Percentiles rank a stretch among this genome's conserved stretches.
These are phyloP conservation scores for Pipra filicauda DNA, from an alignment of 2,113 vertebrate genomes.

Conservation along the genomic window DNA sequence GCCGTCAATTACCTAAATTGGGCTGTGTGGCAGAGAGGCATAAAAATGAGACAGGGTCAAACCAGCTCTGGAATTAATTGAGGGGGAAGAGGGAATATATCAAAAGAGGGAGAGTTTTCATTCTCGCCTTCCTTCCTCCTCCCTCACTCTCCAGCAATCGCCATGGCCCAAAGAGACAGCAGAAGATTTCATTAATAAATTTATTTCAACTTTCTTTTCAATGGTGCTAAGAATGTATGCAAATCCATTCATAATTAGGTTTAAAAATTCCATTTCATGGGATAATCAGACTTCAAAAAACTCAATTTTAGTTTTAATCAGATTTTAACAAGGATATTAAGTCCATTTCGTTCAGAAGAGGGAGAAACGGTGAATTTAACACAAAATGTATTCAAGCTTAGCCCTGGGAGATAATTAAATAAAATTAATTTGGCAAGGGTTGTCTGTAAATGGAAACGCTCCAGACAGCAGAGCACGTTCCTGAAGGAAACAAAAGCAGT, in stretches of 20 bases:
- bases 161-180: slow-evolving; percentile 64
- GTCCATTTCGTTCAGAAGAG: slow-evolving; percentile 77
- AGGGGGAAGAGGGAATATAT: background rate
- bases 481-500: slow-evolving; percentile 69
- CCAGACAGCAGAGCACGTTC: slow-evolving; percentile 55
- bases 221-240: slow-evolving; percentile 81
- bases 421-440: slow-evolving; percentile 84
- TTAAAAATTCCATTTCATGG: slow-evolving; percentile 88
- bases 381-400: slow-evolving; percentile 84
- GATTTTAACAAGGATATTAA: slow-evolving; percentile 87
- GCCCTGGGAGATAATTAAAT: slow-evolving; percentile 85
- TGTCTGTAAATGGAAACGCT: slow-evolving; percentile 75
- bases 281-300: slow-evolving; percentile 89
- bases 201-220: slow-evolving; percentile 79
- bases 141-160: background rate
- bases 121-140: background rate
- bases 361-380: slow-evolving; percentile 81
- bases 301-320: slow-evolving; percentile 86
- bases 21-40: background rate
- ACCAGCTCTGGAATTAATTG: background rate
- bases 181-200: slow-evolving; percentile 85
- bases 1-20: background rate
- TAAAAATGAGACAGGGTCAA: background rate
- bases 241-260: slow-evolving; percentile 86
- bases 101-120: background rate